Percentiles rank a stretch among this genome's conserved stretches.
Evolutionary conservation across 2,888 invertebrate species (phyloP).

Genomic region (Petrolisthes manimaculis): DNA sequence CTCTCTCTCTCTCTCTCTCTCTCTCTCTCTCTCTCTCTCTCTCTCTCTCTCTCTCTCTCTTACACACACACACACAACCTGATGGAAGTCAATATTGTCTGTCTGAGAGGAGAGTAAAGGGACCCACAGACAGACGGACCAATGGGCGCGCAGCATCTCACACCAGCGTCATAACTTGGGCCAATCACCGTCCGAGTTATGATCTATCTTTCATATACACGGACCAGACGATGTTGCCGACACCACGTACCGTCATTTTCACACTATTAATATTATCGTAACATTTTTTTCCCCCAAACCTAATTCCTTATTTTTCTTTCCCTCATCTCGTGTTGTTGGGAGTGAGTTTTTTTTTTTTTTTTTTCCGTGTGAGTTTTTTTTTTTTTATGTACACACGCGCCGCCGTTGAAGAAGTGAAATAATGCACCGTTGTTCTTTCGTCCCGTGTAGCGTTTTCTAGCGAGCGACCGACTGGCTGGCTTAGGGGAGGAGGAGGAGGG

Average conservation of each 20-base stretch:
- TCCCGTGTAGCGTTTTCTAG: neutral
- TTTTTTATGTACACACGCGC: neutral
- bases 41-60: neutral
- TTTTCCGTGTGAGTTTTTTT: neutral
- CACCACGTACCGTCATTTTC: too few species aligned
- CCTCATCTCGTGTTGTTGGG: neutral
- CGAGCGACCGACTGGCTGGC: neutral
- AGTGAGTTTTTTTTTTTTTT: neutral
- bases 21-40: neutral
- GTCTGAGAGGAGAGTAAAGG: neutral
- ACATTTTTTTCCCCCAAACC: neutral
- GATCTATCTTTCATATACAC: conserved; percentile 59
- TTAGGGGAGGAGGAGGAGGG: neutral
- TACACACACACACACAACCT: too few species aligned
- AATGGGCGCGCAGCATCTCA: conserved; percentile 44
- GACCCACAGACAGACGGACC: neutral
- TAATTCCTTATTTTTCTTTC: neutral
- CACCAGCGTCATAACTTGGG: conserved; percentile 50
- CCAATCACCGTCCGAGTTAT: conserved; percentile 55
- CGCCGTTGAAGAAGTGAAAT: too few species aligned
- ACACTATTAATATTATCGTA: conserved; percentile 4
- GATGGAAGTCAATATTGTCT: conserved; percentile 23
- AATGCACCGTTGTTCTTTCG: too few species aligned
- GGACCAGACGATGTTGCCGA: conserved; percentile 37
- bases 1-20: too few species aligned